These are phyloP conservation scores for Rhynchopsitta pachyrhyncha DNA, from an alignment of 2,113 vertebrate species.

Conservation along the genomic window DNA sequence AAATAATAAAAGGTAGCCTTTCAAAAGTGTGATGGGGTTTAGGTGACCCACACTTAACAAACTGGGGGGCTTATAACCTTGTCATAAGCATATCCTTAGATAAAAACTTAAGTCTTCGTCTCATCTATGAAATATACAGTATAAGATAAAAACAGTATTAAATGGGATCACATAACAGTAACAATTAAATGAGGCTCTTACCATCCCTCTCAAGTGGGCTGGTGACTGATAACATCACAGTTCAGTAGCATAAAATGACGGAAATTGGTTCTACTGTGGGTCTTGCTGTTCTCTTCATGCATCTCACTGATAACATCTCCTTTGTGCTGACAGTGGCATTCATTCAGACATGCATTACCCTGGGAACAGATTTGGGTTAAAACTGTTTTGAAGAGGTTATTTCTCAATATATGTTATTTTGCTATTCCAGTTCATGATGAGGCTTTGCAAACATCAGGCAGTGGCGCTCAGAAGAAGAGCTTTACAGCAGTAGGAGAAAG, in stretches of 20 bases:
- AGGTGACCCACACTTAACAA: neutral
- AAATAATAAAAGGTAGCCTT: neutral
- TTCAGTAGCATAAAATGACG: neutral
- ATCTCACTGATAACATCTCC: neutral
- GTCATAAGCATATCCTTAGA: neutral
- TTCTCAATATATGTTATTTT: constrained; percentile 30
- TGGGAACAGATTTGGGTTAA: neutral
- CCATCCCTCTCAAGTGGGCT: neutral
- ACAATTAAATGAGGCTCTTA: neutral
- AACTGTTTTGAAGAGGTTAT: constrained; percentile 11
- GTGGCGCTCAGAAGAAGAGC: neutral
- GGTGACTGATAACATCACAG: neutral
- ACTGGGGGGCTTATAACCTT: rapidly evolving
- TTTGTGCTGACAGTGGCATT: neutral
- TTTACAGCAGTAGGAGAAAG: neutral
- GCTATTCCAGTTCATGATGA: neutral
- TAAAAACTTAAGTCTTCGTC: neutral
- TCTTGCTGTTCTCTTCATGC: neutral
- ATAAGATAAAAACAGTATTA: neutral
- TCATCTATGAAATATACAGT: neutral
- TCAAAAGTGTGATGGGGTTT: neutral
- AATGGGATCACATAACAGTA: neutral
- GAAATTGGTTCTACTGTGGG: neutral
- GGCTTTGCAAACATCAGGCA: neutral
- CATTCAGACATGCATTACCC: neutral